Evolutionary conservation across 2,888 invertebrate species (phyloP).

Genomic region (Arrhopalites spinosus): DNA sequence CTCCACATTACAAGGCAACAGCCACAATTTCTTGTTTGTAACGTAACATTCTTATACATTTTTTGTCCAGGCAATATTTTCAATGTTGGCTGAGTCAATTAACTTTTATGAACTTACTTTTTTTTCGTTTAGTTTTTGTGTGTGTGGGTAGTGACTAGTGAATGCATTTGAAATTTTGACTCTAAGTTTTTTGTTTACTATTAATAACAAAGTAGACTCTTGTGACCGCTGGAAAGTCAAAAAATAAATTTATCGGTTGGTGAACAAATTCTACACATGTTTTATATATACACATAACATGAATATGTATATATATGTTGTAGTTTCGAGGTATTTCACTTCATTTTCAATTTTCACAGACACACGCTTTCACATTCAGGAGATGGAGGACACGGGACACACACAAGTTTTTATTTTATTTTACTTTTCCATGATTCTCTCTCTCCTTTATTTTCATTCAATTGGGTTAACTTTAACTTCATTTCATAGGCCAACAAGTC

Average conservation of each 20-base stretch:
- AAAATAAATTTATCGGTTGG: background rate
- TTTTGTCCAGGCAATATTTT: background rate
- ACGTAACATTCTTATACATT: too few relatives aligned
- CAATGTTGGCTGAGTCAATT: background rate
- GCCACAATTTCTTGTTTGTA: too few relatives aligned
- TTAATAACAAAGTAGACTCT: slow-evolving; percentile 3
- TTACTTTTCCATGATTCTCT: background rate
- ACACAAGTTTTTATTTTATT: background rate
- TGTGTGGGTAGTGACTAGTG: background rate
- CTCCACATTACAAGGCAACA: too few relatives aligned
- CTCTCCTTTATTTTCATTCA: background rate
- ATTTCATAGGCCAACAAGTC: background rate
- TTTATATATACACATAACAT: too few relatives aligned
- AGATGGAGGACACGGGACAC: too few relatives aligned
- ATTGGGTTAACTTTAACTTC: slow-evolving; percentile 1
- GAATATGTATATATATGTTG: too few relatives aligned
- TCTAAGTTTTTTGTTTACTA: slow-evolving; percentile 7
- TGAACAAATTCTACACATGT: background rate
- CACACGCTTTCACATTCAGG: too few relatives aligned
- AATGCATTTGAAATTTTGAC: background rate
- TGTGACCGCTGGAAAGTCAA: background rate
- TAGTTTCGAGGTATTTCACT: too few relatives aligned
- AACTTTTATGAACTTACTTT: background rate
- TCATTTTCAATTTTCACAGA: too few relatives aligned
- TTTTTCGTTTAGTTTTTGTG: background rate